phyloP scores from a whole-genome alignment of 2,888 invertebrate species.

The Xanthia togata region DNA sequence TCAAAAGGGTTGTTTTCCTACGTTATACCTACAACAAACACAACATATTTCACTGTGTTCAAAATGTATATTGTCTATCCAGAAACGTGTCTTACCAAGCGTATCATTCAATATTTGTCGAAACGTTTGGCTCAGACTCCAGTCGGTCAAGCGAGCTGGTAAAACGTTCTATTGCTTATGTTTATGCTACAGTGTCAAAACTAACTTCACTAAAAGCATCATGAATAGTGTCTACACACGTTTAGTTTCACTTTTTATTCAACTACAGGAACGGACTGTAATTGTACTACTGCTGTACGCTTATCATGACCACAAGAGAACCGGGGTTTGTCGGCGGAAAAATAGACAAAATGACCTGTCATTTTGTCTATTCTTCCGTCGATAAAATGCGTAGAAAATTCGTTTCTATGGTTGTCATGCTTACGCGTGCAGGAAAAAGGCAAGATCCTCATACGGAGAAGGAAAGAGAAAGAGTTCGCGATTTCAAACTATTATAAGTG shows the following conservation, averaged over 20 bases:
- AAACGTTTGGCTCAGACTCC: neutral
- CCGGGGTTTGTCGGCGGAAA: too few species aligned
- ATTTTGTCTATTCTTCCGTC: too few species aligned
- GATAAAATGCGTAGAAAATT: too few species aligned
- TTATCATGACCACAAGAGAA: too few species aligned
- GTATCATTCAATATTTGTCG: conserved; percentile 11
- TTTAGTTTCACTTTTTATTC: conserved; percentile 23
- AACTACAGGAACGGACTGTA: neutral
- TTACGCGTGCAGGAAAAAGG: too few species aligned
- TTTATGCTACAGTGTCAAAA: neutral
- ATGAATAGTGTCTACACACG: conserved; percentile 12
- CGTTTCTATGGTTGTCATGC: too few species aligned
- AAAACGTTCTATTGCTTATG: neutral
- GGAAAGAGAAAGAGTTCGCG: too few species aligned
- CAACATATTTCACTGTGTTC: neutral
- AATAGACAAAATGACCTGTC: too few species aligned
- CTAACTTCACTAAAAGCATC: conserved; percentile 23
- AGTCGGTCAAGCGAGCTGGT: neutral
- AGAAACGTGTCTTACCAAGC: neutral
- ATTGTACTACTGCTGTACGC: neutral
- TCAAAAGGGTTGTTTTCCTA: neutral
- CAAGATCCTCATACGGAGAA: too few species aligned
- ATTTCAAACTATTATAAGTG: too few species aligned
- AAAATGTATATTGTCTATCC: neutral
- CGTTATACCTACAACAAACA: neutral